phyloP scores from a whole-genome alignment of 2,888 invertebrate species.

The Heteromyza rotundicornis region DNA sequence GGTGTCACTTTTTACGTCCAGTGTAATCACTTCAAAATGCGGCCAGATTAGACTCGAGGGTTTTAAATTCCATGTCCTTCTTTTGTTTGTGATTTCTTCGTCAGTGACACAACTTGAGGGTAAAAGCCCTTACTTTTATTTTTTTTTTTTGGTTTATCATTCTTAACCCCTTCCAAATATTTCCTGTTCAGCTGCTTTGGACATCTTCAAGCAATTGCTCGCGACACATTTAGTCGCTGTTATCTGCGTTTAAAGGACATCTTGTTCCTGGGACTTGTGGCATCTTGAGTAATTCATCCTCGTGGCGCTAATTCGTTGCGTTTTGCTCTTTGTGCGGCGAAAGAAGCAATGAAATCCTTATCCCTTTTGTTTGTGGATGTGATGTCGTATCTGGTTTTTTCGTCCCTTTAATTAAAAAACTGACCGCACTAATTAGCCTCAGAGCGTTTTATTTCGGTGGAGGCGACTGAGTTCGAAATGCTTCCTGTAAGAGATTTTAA shows the following conservation, averaged over 20 bases:
- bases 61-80: constrained; percentile 13
- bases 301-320: constrained; percentile 33
- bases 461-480: too few relatives aligned
- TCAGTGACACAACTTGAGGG: constrained; percentile 12
- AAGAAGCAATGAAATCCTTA: not conserved
- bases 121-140: not conserved
- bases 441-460: constrained; percentile 40
- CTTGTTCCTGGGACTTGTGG: constrained; percentile 8
- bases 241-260: constrained; percentile 28
- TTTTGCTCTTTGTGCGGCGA: constrained; percentile 23
- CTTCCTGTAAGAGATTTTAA: too few relatives aligned
- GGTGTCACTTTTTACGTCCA: constrained; percentile 29
- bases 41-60: constrained; percentile 40
- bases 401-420: constrained; percentile 58
- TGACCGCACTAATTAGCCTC: constrained; percentile 63
- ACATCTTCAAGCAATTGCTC: constrained; percentile 35
- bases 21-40: constrained; percentile 42
- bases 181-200: constrained; percentile 24
- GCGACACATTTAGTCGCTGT: constrained; percentile 38
- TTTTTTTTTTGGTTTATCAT: not conserved
- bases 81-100: constrained; percentile 17
- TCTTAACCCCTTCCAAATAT: constrained; percentile 15
- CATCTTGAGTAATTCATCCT: constrained; percentile 30
- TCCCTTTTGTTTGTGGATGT: constrained; percentile 33
- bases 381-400: constrained; percentile 48